phyloP scores from a whole-genome alignment of 2,797 vertebrate species.

The Rhinella marina region DNA sequence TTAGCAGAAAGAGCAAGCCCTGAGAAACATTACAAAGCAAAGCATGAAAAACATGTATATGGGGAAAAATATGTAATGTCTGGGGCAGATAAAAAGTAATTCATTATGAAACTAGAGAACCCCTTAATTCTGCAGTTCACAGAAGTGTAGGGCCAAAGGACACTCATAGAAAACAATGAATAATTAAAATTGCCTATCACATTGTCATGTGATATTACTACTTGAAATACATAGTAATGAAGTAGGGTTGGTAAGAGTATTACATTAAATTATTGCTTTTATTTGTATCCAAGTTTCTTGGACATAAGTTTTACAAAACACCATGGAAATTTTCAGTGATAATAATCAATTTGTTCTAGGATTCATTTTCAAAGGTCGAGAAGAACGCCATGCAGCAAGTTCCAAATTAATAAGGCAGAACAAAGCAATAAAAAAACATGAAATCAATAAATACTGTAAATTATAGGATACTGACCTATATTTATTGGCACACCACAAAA shows the following conservation, averaged over 20 bases:
- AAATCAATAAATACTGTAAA: constrained; percentile 11
- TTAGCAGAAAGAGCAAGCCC: too few species aligned
- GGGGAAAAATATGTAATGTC: too few species aligned
- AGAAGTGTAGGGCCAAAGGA: not conserved
- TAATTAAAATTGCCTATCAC: not conserved
- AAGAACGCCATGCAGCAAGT: not conserved
- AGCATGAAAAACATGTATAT: too few species aligned
- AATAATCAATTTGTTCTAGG: not conserved
- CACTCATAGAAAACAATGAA: not conserved
- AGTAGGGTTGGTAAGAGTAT: too few species aligned
- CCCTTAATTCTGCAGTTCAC: not conserved
- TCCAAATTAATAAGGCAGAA: constrained; percentile 2
- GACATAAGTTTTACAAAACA: not conserved
- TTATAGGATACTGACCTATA: constrained; percentile 12
- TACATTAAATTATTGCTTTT: not conserved
- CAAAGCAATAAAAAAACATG: not conserved
- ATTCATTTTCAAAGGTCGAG: not conserved
- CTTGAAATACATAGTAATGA: too few species aligned
- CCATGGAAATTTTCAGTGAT: not conserved
- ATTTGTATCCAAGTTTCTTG: not conserved
- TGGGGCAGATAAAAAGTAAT: not conserved
- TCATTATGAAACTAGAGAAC: not conserved
- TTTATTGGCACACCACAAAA: constrained; percentile 11
- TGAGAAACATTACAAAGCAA: too few species aligned
- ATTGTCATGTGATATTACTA: not conserved